These are phyloP conservation scores for Rhagium mordax DNA, from an alignment of 2,888 invertebrate genomes.

Conservation along the genomic window DNA sequence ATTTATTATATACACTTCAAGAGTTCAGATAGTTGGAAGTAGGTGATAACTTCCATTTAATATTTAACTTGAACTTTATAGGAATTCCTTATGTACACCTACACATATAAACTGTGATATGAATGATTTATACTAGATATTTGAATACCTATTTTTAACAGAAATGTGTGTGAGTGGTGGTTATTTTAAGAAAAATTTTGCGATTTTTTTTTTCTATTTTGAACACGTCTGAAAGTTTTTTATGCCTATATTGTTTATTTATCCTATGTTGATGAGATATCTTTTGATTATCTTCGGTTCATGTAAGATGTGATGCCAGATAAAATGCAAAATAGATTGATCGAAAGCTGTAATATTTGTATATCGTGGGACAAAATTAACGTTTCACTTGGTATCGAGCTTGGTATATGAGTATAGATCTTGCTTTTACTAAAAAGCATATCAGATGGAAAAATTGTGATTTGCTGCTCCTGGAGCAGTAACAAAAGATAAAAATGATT, in stretches of 20 bases:
- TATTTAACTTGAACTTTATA: too few relatives aligned
- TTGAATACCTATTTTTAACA: not conserved
- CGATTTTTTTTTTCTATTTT: too few relatives aligned
- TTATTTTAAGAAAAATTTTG: not conserved
- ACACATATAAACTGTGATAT: not conserved
- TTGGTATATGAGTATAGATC: too few relatives aligned
- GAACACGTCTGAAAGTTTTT: not conserved
- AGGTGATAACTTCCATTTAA: not conserved
- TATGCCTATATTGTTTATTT: not conserved
- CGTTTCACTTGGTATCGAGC: too few relatives aligned
- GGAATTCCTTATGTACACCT: too few relatives aligned
- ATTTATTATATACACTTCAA: not conserved
- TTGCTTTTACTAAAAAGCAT: too few relatives aligned
- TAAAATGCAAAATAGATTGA: not conserved
- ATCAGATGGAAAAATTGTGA: too few relatives aligned
- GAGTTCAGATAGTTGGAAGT: not conserved
- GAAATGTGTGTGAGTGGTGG: not conserved
- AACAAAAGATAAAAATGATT: too few relatives aligned
- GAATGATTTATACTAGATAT: not conserved
- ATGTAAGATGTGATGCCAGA: not conserved
- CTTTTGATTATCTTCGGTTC: not conserved
- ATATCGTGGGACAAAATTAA: too few relatives aligned
- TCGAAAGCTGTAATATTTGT: too few relatives aligned
- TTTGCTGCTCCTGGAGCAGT: too few relatives aligned
- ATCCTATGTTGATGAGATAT: not conserved